phyloP scores from a whole-genome alignment of 2,797 vertebrate species.

The Coendou prehensilis region DNA sequence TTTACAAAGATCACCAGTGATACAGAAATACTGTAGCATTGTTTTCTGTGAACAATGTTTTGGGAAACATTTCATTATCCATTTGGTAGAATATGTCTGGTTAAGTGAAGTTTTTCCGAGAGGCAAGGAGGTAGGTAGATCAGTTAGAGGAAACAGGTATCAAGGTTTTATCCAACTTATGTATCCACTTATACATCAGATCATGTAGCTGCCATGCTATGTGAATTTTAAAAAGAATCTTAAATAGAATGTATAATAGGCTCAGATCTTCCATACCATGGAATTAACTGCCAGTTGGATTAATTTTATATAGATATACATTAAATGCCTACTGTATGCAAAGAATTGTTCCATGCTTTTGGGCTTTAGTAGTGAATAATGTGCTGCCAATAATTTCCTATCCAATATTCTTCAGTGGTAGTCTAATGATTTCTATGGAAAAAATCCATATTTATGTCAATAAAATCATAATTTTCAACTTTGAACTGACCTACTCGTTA shows the following conservation, averaged over 20 bases:
- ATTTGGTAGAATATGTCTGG: slow-evolving; percentile 13
- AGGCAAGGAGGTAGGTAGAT: not conserved
- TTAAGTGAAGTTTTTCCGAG: not conserved
- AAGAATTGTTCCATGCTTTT: not conserved
- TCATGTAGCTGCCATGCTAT: not conserved
- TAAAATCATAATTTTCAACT: slow-evolving; percentile 38
- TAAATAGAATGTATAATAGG: slow-evolving; percentile 3
- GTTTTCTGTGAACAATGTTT: slow-evolving; percentile 60
- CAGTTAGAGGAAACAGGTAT: slow-evolving; percentile 6
- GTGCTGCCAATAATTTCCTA: not conserved
- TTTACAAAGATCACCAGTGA: slow-evolving; percentile 36
- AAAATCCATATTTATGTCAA: slow-evolving; percentile 40
- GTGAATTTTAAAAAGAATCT: slow-evolving; percentile 6
- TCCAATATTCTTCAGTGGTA: not conserved
- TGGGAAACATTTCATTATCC: slow-evolving; percentile 27
- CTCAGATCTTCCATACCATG: not conserved
- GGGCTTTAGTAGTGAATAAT: not conserved
- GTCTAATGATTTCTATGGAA: slow-evolving; percentile 33
- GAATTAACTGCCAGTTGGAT: not conserved
- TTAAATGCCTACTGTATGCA: not conserved
- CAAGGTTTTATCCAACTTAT: not conserved
- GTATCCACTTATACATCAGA: not conserved
- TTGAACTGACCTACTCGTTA: not conserved
- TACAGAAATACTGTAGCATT: slow-evolving; percentile 56
- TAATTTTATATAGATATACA: not conserved